These are phyloP conservation scores for Ctenosaura bakeri DNA, from an alignment of 2,797 vertebrate species.

Conservation along the genomic window DNA sequence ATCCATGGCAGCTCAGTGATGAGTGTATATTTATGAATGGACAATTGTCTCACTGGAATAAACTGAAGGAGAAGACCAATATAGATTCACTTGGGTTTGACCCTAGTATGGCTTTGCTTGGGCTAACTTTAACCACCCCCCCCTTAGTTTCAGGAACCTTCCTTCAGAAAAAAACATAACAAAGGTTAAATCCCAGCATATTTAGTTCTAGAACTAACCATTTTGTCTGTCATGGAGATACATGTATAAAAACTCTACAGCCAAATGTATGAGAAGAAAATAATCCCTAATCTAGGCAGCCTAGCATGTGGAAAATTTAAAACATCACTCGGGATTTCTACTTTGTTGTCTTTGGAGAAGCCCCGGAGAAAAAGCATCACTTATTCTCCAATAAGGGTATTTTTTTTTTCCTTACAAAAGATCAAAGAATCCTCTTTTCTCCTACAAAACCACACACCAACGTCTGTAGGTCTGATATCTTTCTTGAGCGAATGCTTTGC, in stretches of 20 bases:
- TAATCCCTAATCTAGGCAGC: slow-evolving; percentile 28
- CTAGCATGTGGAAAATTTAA: slow-evolving; percentile 33
- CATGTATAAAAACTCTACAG: slow-evolving; percentile 14
- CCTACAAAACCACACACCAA: slow-evolving; percentile 39
- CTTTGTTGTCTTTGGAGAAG: slow-evolving; percentile 27
- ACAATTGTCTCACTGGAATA: not conserved
- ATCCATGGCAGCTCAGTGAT: not conserved
- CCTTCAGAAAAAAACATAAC: no score
- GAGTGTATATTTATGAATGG: not conserved
- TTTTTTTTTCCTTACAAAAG: not conserved
- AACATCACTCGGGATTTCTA: slow-evolving; percentile 19
- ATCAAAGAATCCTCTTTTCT: slow-evolving; percentile 24
- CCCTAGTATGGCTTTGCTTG: no score
- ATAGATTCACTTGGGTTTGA: no score
- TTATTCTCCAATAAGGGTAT: slow-evolving; percentile 40
- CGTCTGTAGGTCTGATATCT: slow-evolving; percentile 44
- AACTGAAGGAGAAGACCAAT: not conserved
- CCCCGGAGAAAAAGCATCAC: slow-evolving; percentile 18
- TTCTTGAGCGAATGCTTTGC: slow-evolving; percentile 52
- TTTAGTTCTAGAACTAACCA: not conserved
- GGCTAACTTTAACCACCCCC: no score
- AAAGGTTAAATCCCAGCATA: not conserved
- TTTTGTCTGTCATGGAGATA: slow-evolving; percentile 48
- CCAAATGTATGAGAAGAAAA: slow-evolving; percentile 29
- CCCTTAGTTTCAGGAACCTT: no score